Conservation (phyloP, 64 coral and sea anemone genomes). For the Pocillopora damicornis region DNA sequence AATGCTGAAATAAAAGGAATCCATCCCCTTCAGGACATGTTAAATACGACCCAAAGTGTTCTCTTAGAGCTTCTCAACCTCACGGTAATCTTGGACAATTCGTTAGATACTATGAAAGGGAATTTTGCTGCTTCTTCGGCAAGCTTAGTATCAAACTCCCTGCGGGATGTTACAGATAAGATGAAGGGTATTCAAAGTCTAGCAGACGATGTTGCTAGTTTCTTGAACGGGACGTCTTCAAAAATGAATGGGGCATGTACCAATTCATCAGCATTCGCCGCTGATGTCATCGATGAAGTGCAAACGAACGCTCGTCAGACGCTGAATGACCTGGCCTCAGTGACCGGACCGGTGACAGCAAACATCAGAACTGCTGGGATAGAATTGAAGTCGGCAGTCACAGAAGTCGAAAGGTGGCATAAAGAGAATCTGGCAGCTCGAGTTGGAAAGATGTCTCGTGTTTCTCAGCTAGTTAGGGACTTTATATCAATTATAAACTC, state of each 20-base stretch:
- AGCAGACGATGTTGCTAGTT: slow-evolving; percentile 53
- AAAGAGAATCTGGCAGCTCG: slow-evolving; percentile 56
- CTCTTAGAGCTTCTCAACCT: slow-evolving; percentile 52
- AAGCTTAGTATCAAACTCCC: slow-evolving; percentile 71
- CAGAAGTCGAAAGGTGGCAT: slow-evolving; percentile 75
- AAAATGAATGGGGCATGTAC: slow-evolving; percentile 63
- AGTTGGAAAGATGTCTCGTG: slow-evolving; percentile 73
- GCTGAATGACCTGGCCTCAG: slow-evolving; percentile 47
- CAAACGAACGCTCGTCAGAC: slow-evolving; percentile 55
- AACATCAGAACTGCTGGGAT: slow-evolving; percentile 40
- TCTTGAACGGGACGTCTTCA: slow-evolving; percentile 66
- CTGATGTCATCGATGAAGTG: slow-evolving; percentile 72
- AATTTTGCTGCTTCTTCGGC: slow-evolving; percentile 61
- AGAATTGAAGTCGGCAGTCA: slow-evolving; percentile 70
- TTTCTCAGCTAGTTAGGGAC: slow-evolving; percentile 54
- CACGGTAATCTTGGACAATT: slow-evolving; percentile 57
- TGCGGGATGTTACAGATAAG: slow-evolving; percentile 51
- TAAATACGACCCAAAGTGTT: slow-evolving; percentile 46
- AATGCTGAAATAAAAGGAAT: slow-evolving; percentile 57
- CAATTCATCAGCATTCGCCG: slow-evolving; percentile 64
- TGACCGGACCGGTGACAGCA: slow-evolving; percentile 69
- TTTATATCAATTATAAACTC: slow-evolving; percentile 75
- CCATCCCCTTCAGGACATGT: neutral
- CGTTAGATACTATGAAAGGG: slow-evolving; percentile 63
- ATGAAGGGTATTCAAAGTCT: slow-evolving; percentile 46